Base-by-base conservation (phyloP, 2,797 vertebrate species). In the Pseudopleuronectes americanus region DNA sequence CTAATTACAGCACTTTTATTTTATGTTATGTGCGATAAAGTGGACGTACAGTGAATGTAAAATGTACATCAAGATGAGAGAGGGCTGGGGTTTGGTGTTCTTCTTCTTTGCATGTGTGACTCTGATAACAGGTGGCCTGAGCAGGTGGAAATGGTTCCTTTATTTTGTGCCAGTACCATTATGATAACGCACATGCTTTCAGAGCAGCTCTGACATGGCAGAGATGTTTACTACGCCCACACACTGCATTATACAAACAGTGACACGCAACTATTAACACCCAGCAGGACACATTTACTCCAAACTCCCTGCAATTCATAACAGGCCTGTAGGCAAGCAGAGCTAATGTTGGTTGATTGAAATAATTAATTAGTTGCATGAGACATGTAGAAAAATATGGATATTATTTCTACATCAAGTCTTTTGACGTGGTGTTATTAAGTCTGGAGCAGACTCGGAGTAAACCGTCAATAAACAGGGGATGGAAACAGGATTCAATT, bases 151-250 rank as follows among this genome's bases (percentile, higher is more conserved):
- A 31, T 36, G 14, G 13, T 1, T 23, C 17, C 3, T 57, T 41
- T 33, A 57, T 2, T 43, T 17, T 43, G 16, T 53, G 47, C 17
- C 8, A 33, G 33, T 54, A 26, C 3, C 0, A 48, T 19, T 4
- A 38, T n/a, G 5, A 53, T 57, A 22, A 48, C 12, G 0, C 8
- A 28, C 13, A 21, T 19, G 21, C n/a, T 22, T 22, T 21, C 28
- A 57, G 19, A 38, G 31, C 54, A 55, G 24, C 8, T 57, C 14
- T 24, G 23, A 68, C 45, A 53, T 36, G 36, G 28, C 41, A 62
- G n/a, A 26, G 58, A 23, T 72, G 43, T 71, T 79, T 57, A 61
- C 26, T 22, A 52, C 66, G n/a, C 60, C 43, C 52, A 74, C 57
- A 59, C 41, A 52, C 23, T 2, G 43, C 28, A 41, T 52, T 24